Percentiles rank a stretch among this genome's conserved stretches.
Conservation (phyloP, 2,113 vertebrate genomes). For the Otocyon megalotis region DNA sequence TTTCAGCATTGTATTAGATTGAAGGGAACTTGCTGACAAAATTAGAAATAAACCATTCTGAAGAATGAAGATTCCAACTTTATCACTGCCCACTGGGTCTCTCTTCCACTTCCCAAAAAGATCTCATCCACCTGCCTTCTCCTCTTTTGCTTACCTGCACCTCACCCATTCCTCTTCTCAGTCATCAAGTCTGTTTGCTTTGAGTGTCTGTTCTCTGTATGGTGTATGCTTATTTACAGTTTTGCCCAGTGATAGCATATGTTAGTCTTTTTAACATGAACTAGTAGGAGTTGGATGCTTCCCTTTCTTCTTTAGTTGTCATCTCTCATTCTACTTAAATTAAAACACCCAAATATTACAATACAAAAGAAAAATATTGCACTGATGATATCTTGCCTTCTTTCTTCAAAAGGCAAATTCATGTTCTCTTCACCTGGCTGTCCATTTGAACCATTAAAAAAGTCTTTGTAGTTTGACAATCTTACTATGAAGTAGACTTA, state of each 20-base stretch:
- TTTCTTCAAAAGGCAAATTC: slow-evolving; percentile 42
- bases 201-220: neutral
- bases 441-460: neutral
- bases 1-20: neutral
- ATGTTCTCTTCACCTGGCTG: neutral
- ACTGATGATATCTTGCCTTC: neutral
- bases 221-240: neutral
- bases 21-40: neutral
- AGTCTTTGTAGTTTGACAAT: neutral
- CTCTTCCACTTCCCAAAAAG: neutral
- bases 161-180: neutral
- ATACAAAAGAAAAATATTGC: neutral
- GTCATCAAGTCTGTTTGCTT: neutral
- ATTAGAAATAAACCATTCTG: neutral
- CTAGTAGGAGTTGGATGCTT: neutral
- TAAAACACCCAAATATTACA: neutral
- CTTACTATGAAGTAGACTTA: neutral
- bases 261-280: neutral
- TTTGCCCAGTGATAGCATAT: neutral
- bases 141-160: neutral
- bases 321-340: neutral
- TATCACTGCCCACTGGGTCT: neutral
- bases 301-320: neutral
- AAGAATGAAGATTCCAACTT: slow-evolving; percentile 14
- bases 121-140: neutral